A percentile compares a stretch with the other conserved stretches of the same genome.
These are phyloP conservation scores for Temnothorax ravouxi DNA, from an alignment of 2,888 invertebrate genomes.

Conservation along the genomic window DNA sequence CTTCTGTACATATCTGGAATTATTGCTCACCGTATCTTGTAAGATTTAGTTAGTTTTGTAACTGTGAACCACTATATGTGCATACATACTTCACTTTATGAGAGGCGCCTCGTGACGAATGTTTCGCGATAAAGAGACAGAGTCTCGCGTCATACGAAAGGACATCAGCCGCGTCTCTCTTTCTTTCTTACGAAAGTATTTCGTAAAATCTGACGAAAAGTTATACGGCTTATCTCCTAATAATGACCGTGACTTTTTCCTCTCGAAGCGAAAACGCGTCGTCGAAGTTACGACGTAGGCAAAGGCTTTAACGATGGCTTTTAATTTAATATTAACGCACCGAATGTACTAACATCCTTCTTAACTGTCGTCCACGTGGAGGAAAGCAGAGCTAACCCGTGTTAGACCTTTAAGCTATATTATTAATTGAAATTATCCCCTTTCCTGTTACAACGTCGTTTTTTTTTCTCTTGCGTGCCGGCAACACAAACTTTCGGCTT, in stretches of 20 bases:
- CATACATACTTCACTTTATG: slow-evolving; percentile 69
- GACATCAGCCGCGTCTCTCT: neutral
- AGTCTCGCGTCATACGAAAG: neutral
- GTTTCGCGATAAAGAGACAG: slow-evolving; percentile 34
- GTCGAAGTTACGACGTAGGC: slow-evolving; percentile 1
- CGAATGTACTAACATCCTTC: slow-evolving; percentile 12
- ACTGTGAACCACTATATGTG: slow-evolving; percentile 82
- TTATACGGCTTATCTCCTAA: slow-evolving; percentile 5
- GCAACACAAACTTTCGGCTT: neutral
- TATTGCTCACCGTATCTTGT: slow-evolving; percentile 85
- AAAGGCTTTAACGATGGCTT: slow-evolving; percentile 21
- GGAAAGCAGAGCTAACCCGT: neutral
- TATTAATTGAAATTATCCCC: slow-evolving; percentile 12
- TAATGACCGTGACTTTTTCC: neutral
- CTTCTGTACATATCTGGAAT: slow-evolving; percentile 86
- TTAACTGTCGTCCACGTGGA: slow-evolving; percentile 8
- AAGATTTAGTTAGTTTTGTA: slow-evolving; percentile 85
- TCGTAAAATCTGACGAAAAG: neutral
- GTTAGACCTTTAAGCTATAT: neutral
- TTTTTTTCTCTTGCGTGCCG: neutral
- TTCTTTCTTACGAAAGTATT: neutral
- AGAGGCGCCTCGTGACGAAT: slow-evolving; percentile 56
- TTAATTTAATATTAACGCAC: slow-evolving; percentile 35
- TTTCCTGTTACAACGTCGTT: neutral
- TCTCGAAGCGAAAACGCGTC: slow-evolving; percentile 19